phyloP scores from a whole-genome alignment of 1,140 invertebrate genomes.

The Solen grandis region DNA sequence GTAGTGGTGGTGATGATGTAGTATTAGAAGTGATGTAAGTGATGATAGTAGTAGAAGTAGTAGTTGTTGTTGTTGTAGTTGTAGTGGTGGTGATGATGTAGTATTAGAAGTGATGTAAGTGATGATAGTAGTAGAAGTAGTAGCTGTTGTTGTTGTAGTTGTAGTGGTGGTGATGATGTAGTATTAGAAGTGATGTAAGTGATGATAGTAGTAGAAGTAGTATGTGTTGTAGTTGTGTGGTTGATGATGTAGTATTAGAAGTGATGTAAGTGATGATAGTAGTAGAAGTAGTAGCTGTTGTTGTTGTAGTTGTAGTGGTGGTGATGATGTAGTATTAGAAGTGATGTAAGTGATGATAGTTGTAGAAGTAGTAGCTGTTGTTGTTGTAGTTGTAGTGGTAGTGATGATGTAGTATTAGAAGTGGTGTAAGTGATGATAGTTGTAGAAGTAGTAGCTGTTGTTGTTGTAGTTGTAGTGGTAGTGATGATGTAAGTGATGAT shows the following conservation, averaged over 20 bases:
- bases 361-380: not conserved
- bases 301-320: not conserved
- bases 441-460: not conserved
- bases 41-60: slow-evolving; percentile 3
- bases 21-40: too few species aligned
- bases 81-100: slow-evolving; percentile 6
- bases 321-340: too few species aligned
- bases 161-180: too few species aligned
- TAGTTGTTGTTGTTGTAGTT: not conserved
- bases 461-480: not conserved
- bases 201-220: slow-evolving; percentile 2
- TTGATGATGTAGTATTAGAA: too few species aligned
- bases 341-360: too few species aligned
- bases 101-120: too few species aligned
- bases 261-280: too few species aligned
- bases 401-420: too few species aligned
- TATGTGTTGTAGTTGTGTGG: not conserved
- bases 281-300: not conserved
- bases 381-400: not conserved
- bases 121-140: not conserved
- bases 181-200: too few species aligned
- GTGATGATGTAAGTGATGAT: too few species aligned
- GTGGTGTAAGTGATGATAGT: too few species aligned
- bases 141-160: not conserved
- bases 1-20: slow-evolving; percentile 2